Evolutionary conservation across 2,797 vertebrate species (phyloP).

Genomic region (Enteromius paludinosus): DNA sequence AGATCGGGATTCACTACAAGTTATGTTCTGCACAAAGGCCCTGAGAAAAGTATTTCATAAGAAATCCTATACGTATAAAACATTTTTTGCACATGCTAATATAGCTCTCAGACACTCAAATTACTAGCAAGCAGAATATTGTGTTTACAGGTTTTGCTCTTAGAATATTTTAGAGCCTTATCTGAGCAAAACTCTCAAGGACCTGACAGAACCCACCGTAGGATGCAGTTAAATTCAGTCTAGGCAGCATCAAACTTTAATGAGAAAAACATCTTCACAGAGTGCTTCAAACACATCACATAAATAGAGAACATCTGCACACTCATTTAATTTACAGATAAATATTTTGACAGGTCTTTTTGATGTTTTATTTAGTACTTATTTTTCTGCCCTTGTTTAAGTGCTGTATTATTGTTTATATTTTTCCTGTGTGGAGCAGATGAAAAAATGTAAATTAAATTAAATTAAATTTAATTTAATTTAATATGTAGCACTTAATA

Average conservation of each 20-base stretch:
- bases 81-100: neutral
- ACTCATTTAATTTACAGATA: neutral
- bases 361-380: slow-evolving; percentile 10
- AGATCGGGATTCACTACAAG: neutral
- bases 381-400: neutral
- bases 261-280: slow-evolving; percentile 23
- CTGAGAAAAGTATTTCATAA: slow-evolving; percentile 11
- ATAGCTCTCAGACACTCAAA: neutral
- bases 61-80: neutral
- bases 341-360: neutral
- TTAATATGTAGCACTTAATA: too few species aligned
- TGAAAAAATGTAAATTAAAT: neutral
- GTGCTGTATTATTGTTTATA: neutral
- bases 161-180: neutral
- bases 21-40: neutral
- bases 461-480: too few species aligned
- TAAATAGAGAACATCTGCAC: slow-evolving; percentile 11
- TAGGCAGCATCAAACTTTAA: slow-evolving; percentile 26
- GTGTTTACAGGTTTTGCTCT: slow-evolving; percentile 1
- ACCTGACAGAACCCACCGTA: neutral
- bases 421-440: neutral
- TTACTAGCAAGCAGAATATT: neutral
- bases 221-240: neutral
- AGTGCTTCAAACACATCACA: slow-evolving; percentile 1
- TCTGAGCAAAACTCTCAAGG: slow-evolving; percentile 23